Evolutionary conservation across 2,888 invertebrate genomes (phyloP), one percentile per base, ranked within the genome.

Genomic region (Thereva nobilitata): DNA sequence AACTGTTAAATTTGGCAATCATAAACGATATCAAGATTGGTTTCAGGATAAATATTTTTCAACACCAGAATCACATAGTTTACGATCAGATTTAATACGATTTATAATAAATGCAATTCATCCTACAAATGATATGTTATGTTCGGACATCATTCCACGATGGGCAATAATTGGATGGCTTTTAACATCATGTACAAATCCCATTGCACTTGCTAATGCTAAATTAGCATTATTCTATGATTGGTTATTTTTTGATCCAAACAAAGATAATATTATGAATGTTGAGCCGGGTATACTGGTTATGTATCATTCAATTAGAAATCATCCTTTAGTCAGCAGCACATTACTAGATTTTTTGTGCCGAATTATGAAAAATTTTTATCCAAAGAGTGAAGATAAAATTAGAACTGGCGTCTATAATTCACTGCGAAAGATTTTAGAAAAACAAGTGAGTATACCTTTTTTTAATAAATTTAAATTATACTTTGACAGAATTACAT

Each of bases 131-230:
- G 88, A 88, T 76, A 82, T 87, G 74, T 79, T 88, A 35, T 86
- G 86, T 75, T 88, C 88, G 6, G 88, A 89, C 72, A 85, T 89
- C 72, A 87, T 87, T 73, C 88, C 88, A 64, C 80, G 88, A 47
- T 89, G 88, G 88, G 88, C 88, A 64, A 86, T 89, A 59, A 88
- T 89, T 75, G 87, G 88, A 44, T 89, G 88, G 88, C 81, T 88
- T 4, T 81, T 88, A 47, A 86, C 86, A 54, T 87, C 87, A 7
- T 88, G 87, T 76, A 87, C 87, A 54, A 86, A 86, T 71, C 85
- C 85, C 69, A 85, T 87, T 57, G 86, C 87, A 50, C 84, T 86
- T 61, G 84, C 87, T n/a, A 87, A 87, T 82, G 86, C 87, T 37
- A 89, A 88, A 75, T 75, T 88, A 64, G 85, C 88, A 4, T 78